Base-by-base conservation (phyloP, 2,113 vertebrate genomes). In the Periophthalmus modestus region DNA sequence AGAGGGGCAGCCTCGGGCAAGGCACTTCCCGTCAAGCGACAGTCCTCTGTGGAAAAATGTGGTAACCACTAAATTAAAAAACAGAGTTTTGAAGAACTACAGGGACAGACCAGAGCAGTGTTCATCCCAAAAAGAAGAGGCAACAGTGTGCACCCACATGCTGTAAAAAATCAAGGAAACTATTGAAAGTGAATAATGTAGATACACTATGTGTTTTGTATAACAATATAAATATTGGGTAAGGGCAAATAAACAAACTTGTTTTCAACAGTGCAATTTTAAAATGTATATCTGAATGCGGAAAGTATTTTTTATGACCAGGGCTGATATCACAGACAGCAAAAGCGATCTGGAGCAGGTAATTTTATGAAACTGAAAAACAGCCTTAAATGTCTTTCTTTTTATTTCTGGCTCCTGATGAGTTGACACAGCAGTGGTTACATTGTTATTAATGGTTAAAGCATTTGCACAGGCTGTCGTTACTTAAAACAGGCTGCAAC, bases 401-500 rank as follows among this genome's bases (percentile, higher is more conserved):
- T n/a, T 39, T 1, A 73, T 72, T 71, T 68, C 69, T 69, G 74
- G 28, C 39, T 43, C 28, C 76, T 78, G 84, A 76, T 83, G 77
- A 80, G 77, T 73, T 74, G 86, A 85, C 83, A 79, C 74, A 11
- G 74, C 71, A 67, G 24, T 81, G 71, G 69, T 66, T 62, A 63
- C 75, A 19, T 72, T 77, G 80, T 85, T 86, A 80, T 85, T 85
- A 91, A 89, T 78, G 88, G 79, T 90, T 89, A 88, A 92, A 90
- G 85, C 80, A 71, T 90, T 90, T 82, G 78, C 73, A 88, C 86
- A 82, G 87, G 72, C 78, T 91, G 86, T 88, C 90, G 88, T 90
- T 92, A 88, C 91, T 93, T 92, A 91, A 93, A 91, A 89, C 89
- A 84, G 39, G 54, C 82, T 68, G 74, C 78, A 0, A 85, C 75